Base-by-base conservation (phyloP, 2,888 invertebrate genomes). In the Nebria salina region DNA sequence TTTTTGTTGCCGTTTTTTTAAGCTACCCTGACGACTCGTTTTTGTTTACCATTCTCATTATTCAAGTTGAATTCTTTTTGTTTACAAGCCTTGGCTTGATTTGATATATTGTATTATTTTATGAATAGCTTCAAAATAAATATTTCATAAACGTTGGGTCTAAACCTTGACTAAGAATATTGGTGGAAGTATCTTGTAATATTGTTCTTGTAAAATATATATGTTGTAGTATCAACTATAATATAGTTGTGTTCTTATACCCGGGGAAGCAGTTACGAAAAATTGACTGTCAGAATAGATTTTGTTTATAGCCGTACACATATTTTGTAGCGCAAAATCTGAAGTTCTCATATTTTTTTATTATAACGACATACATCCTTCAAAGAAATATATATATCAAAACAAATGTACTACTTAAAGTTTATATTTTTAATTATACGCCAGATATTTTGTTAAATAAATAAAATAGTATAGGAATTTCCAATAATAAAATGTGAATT, bases 221-320 rank as follows among this genome's bases (percentile, higher is more conserved):
- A 54, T 54, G 54, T 54, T 54, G 13, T 54, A 54, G 54, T 54
- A 13, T 54, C 11, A 54, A 54, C 4, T 54, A 54, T 54, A 34
- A 34, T 34, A 13, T 54, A 13, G 54, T 54, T 54, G 54, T 54
- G 54, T 13, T 54, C 54, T 11, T 54, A 54, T 54, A 13, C 15
- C n/a, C 65, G 9, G 7, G 15, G 26, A 68, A 25, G 68, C 68
- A 68, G 68, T 68, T 68, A 68, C 20, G 68, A 68, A 68, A 68
- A 68, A 68, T 68, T 68, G 68, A 68, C 68, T 68, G 68, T 68
- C 68, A 68, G 68, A 20, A 8, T 25, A 68, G 26, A 68, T 68
- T 68, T 68, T 68, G 20, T 68, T 68, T 68, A 54, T 54, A 3
- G 54, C 54, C 54, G 2, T 1, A 8, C 54, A 54, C 54, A 54